These are phyloP conservation scores for Dermatophagoides farinae DNA, from an alignment of 1,140 invertebrate species.

Conservation along the genomic window DNA sequence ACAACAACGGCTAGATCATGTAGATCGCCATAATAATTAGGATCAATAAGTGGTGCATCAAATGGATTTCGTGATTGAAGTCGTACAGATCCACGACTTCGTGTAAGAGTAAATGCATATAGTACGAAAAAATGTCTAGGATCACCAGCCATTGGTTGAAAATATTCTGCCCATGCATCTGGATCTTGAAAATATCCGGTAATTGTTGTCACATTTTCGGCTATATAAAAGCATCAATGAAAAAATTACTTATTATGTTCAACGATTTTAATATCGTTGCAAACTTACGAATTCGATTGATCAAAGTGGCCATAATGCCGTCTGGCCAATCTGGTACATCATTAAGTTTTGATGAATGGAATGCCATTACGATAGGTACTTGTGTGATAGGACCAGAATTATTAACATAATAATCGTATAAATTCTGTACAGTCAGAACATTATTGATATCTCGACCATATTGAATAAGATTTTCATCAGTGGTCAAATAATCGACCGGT, in stretches of 20 bases:
- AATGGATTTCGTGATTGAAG: slow-evolving; percentile 34
- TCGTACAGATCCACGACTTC: slow-evolving; percentile 41
- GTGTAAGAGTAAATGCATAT: slow-evolving; percentile 11
- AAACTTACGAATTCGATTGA: slow-evolving; percentile 7
- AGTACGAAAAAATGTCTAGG: slow-evolving; percentile 12
- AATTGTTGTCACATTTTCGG: no score
- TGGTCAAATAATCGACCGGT: slow-evolving; percentile 19
- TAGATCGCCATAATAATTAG: slow-evolving; percentile 47
- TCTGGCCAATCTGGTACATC: slow-evolving; percentile 11
- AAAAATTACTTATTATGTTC: neutral
- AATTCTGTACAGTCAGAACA: neutral
- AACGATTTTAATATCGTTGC: neutral
- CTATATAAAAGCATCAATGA: no score
- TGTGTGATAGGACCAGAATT: slow-evolving; percentile 8
- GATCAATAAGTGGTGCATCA: slow-evolving; percentile 51
- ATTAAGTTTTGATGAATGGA: slow-evolving; percentile 1
- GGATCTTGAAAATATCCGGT: neutral
- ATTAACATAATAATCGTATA: slow-evolving; percentile 11
- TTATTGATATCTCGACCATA: neutral
- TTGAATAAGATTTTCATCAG: slow-evolving; percentile 7
- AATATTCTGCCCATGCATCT: slow-evolving; percentile 6
- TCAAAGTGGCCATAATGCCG: slow-evolving; percentile 5
- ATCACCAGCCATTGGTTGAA: neutral
- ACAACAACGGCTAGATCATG: slow-evolving; percentile 33
- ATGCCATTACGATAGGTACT: slow-evolving; percentile 2